Percentiles rank a stretch among this genome's conserved stretches.
Conservation (phyloP, 2,797 vertebrate species). For the Xyrichtys novacula region DNA sequence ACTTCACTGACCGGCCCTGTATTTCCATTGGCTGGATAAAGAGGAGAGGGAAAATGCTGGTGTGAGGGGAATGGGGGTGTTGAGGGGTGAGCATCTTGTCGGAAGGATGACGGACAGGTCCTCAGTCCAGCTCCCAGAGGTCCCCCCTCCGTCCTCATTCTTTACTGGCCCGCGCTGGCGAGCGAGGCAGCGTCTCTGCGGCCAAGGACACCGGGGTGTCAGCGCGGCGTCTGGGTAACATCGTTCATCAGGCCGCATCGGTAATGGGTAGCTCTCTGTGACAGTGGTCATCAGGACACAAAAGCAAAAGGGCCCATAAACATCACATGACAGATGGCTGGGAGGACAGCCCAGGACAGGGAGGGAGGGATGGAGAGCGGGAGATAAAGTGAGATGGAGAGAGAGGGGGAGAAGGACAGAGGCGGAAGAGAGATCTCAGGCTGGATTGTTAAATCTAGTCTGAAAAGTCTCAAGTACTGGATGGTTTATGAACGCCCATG, state of each 20-base stretch:
- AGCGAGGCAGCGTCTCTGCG: slow-evolving; percentile 70
- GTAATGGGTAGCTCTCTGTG: slow-evolving; percentile 85
- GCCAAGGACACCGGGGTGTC: slow-evolving; percentile 85
- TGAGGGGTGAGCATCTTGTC: slow-evolving; percentile 64
- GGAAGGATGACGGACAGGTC: slow-evolving; percentile 78
- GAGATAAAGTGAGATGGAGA: slow-evolving; percentile 71
- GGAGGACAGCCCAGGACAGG: slow-evolving; percentile 79
- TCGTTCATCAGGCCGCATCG: slow-evolving; percentile 84
- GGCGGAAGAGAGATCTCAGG: slow-evolving; percentile 76
- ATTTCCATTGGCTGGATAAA: slow-evolving; percentile 74
- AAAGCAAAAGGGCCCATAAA: slow-evolving; percentile 86
- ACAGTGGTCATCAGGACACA: slow-evolving; percentile 87
- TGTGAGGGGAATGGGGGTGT: slow-evolving; percentile 19
- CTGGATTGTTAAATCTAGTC: slow-evolving; percentile 63
- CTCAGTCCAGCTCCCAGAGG: slow-evolving; percentile 74
- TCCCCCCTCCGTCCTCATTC: slow-evolving; percentile 75
- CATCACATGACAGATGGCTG: slow-evolving; percentile 86
- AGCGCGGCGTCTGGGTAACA: slow-evolving; percentile 76
- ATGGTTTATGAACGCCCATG: slow-evolving; percentile 67
- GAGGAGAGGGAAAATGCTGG: slow-evolving; percentile 48
- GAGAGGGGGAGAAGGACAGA: slow-evolving; percentile 70
- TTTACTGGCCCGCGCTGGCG: slow-evolving; percentile 69
- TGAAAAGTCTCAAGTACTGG: slow-evolving; percentile 62
- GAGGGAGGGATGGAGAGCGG: slow-evolving; percentile 73
- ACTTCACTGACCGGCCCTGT: slow-evolving; percentile 68